Base-by-base conservation (phyloP, 2,888 invertebrate species). In the Andricus curvator region DNA sequence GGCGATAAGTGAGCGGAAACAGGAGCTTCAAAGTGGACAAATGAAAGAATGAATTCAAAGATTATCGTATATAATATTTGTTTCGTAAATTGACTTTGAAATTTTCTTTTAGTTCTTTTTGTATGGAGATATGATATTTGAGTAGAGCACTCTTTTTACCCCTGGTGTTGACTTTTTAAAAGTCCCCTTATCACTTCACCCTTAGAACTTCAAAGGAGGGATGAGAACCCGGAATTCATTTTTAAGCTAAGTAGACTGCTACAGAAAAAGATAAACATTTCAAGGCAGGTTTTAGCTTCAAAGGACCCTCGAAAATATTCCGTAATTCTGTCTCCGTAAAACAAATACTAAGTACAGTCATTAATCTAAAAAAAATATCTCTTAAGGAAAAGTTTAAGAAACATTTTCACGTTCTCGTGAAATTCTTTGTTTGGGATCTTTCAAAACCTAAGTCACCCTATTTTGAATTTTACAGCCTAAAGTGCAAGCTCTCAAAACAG, bases 171-270 rank as follows among this genome's bases (percentile, higher is more conserved):
- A 74, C 70, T 74, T 74, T 56, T 74, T 51, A 29, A 56, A 74
- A 25, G 51, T 56, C 70, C 70, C 70, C 51, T 68, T 41, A 44
- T 44, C 44, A 2, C 44, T 74, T 33, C 51, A 56, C 70, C 51
- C 70, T 51, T 29, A 51, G 20, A 51, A 74, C 70, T 51, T 74
- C 70, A 74, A 74, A 74, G 70, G 11, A 74, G 44, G 44, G 51
- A 22, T 74, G 29, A 68, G 51, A 29, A 74, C 70, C 25, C 17
- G 25, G 62, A 64, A 64, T 64, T 64, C 22, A 64, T 64, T 51
- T 74, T 74, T 68, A 68, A 68, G 68, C 44, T 68, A 22, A 44
- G 66, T 66, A 48, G 48, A 68, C 67, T 68, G 15, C 67, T 68
- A 11, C 66, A 37, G 62, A 64, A 68, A 44, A 25, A 68, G 68